Base-by-base conservation (phyloP, 2,797 vertebrate genomes). In the Onychomys arenicola region DNA sequence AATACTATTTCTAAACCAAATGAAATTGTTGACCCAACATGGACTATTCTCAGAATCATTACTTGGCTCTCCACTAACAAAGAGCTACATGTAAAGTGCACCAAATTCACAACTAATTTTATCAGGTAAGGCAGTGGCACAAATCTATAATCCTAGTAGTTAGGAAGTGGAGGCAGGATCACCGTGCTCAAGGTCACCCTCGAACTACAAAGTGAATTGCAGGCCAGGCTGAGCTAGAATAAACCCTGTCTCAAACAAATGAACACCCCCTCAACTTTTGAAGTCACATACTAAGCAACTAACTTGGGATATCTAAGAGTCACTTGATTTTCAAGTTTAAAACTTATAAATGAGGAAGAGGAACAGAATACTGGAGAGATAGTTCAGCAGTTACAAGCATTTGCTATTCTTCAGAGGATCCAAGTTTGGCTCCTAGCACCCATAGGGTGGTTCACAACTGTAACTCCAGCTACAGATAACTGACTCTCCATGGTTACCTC, bases 1-100 rank as follows among this genome's bases (percentile, higher is more conserved):
- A 92, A 83, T n/a, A 90, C 29, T 92, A 75, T 57, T 80, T 94
- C 29, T 61, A 86, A 95, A 94, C 43, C 57, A 90, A 95, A 86
- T 29, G 49, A 89, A 96, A 77, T 52, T 3, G 34, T 75, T n/a
- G n/a, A n/a, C n/a, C n/a, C n/a, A 85, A 49, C 29, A 29, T 16
- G 11, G 40, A 84, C 46, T 86, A 52, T 52, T 86, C 46, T 27
- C 32, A 52, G 32, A 88, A 83, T 57, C 71, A 55, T 55, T 67
- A 86, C 32, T 27, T 49, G 67, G n/a, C 40, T 93, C 69, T 88
- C 57, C 23, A 88, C 0, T 77, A 87, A 52, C 83, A 52, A 90
- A 87, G 57, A 89, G n/a, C 67, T 80, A 83, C 34, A 69, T 90
- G 14, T 95, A 83, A 90, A 91, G 25, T 76, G 13, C 63, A 83